Conservation (phyloP, 2,888 invertebrate genomes). For the Hydriomena furcata region DNA sequence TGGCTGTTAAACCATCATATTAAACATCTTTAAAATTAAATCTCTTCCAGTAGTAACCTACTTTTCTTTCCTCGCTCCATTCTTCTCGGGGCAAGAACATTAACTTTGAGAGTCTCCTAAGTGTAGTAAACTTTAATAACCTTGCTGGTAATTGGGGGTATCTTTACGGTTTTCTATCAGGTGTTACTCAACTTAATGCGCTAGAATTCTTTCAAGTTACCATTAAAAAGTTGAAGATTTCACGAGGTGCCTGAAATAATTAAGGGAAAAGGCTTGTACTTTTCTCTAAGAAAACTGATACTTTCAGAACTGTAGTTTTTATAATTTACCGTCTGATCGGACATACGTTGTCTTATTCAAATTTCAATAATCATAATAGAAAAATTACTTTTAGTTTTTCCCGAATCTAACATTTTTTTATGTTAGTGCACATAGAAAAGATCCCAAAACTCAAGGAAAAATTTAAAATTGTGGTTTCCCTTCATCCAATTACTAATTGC, state of each 20-base stretch:
- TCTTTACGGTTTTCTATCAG: conserved; percentile 54
- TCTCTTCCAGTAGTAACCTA: conserved; percentile 23
- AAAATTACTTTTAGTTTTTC: no score
- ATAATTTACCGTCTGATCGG: no score
- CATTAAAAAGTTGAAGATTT: conserved; percentile 26
- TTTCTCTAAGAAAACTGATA: no score
- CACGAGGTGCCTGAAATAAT: conserved; percentile 22
- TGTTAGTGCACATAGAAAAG: no score
- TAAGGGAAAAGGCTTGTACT: background rate
- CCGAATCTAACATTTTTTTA: no score
- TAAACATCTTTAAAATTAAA: no score
- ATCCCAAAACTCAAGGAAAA: no score
- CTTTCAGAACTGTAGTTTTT: background rate
- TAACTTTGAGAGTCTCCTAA: conserved; percentile 52
- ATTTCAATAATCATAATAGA: no score
- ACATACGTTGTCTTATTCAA: no score
- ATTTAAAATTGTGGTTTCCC: no score
- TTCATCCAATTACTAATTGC: no score
- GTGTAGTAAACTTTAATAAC: conserved; percentile 60
- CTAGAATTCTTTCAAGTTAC: conserved; percentile 35
- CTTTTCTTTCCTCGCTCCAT: conserved; percentile 31
- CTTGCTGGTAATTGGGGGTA: conserved; percentile 48
- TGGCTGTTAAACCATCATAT: no score
- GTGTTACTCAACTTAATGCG: conserved; percentile 47
- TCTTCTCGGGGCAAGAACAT: conserved; percentile 49